A percentile compares a stretch with the other conserved stretches of the same genome.
Evolutionary conservation across 92 coral and sea anemone species (phyloP).

Genomic region (Pocillopora meandrina): DNA sequence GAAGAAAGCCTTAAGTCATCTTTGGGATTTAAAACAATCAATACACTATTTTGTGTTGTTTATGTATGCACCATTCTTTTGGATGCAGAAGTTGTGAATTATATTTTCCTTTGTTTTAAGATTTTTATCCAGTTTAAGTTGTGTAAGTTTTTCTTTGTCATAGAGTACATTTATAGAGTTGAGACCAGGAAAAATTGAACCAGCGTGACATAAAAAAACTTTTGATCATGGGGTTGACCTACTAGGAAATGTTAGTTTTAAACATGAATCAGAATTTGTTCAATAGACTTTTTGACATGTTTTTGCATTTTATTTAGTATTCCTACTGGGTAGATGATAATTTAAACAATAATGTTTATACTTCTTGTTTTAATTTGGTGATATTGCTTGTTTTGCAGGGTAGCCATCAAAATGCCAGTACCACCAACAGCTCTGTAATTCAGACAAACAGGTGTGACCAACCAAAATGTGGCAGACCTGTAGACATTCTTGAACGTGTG

Average conservation of each 20-base stretch:
- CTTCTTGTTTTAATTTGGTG: too few species aligned
- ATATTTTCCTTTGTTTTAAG: background rate
- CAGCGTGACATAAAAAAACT: too few species aligned
- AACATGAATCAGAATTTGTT: too few species aligned
- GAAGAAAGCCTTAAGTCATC: too few species aligned
- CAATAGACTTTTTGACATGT: too few species aligned
- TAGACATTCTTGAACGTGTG: constrained; percentile 77
- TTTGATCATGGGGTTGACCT: background rate
- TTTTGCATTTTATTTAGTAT: too few species aligned
- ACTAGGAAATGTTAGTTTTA: too few species aligned
- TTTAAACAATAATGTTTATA: too few species aligned
- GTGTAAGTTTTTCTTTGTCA: background rate
- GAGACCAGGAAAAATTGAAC: too few species aligned
- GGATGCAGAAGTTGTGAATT: background rate
- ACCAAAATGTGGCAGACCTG: constrained; percentile 60
- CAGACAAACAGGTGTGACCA: constrained; percentile 75
- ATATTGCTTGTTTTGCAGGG: background rate
- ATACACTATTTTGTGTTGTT: too few species aligned
- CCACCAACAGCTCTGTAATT: constrained; percentile 14
- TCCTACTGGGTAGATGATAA: too few species aligned
- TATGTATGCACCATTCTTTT: background rate
- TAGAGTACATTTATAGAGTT: background rate
- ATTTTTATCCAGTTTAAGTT: background rate
- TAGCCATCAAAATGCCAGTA: background rate
- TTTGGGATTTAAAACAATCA: too few species aligned